Percentiles rank a stretch among this genome's conserved stretches.
Conservation (phyloP, 53 echinoderm and acorn worm species). For the Arbacia lixula region DNA sequence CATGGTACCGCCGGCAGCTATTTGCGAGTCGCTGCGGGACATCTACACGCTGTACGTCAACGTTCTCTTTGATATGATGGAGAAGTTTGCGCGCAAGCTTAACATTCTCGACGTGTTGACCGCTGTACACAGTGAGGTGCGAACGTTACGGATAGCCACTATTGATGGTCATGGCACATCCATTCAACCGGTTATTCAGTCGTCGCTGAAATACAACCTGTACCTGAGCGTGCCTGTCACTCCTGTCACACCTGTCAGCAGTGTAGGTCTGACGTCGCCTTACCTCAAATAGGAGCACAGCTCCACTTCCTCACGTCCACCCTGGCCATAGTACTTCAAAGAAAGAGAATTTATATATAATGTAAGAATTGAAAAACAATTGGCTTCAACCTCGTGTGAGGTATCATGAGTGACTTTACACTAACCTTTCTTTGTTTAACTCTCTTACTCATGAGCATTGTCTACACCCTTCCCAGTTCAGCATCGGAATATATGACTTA, state of each 20-base stretch:
- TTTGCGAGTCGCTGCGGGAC: conserved; percentile 48
- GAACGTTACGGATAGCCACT: conserved; percentile 58
- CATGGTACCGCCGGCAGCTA: conserved; percentile 66
- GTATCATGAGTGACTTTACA: too few relatives aligned
- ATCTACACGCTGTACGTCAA: conserved; percentile 76
- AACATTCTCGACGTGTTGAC: conserved; percentile 87
- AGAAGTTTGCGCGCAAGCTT: conserved; percentile 78
- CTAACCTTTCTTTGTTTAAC: too few relatives aligned
- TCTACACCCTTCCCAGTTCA: too few relatives aligned
- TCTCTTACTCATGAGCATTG: too few relatives aligned
- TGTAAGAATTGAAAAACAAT: too few relatives aligned
- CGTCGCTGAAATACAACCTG: conserved; percentile 80
- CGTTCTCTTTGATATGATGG: conserved; percentile 75
- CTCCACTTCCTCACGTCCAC: not conserved
- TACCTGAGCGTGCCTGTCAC: conserved; percentile 66
- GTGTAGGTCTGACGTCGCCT: not conserved
- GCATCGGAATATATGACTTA: too few relatives aligned
- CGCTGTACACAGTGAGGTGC: conserved; percentile 76
- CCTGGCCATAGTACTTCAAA: too few relatives aligned
- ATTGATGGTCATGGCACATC: conserved; percentile 30
- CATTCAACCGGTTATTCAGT: conserved; percentile 67
- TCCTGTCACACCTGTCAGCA: conserved; percentile 1
- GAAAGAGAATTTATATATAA: too few relatives aligned
- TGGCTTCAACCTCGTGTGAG: too few relatives aligned
- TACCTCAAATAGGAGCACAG: not conserved